Evolutionary conservation across 53 echinoderm and acorn worm genomes (phyloP), one percentile per base, ranked within the genome.

Genomic region (Zoroaster sp.): DNA sequence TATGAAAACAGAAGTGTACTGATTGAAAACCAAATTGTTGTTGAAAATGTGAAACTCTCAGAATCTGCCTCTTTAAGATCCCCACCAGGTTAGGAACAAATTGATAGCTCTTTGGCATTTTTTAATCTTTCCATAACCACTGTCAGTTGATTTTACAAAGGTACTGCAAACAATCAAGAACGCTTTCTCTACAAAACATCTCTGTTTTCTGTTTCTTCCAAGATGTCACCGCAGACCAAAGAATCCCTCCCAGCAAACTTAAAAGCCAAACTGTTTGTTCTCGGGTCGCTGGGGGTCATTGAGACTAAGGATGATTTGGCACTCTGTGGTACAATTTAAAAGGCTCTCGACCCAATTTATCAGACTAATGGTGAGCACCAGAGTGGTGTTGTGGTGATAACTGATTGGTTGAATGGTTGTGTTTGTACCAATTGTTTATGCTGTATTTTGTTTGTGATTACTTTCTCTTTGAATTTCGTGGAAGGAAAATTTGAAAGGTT

Each of bases 261-360:
- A 41, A 76, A 76, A 78, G 37, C 53, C 59, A 66, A 68, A 82
- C 82, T 82, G 82, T 82, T 82, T 67, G 82, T 68, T 82, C 43
- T 41, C 5, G 31, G 82, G 82, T 65, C 44, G 68, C 44, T 67
- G 1, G 1, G 82, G 82, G 82, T 82, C 82, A 32, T 30, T 36
- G 0, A 0, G 43, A 31, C 5, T 79, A 38, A 9, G 28, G 40
- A 44, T 45, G 35, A 17, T 25, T 25, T 31, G 30, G 33, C 42
- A 68, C 25, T 55, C 23, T 8, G 40, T 13, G 68, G 59, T 35
- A 47, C 21, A 59, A 53, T 78, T 78, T 20, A 39, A 54, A 78
- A 59, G 18, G 12, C 68, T 32, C 67, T 82, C 39, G 68, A 67
- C 82, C 82, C 68, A 82, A 32, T 82, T 82, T 82, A 32, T 31